Evolutionary conservation across 1,140 invertebrate species (phyloP).

Genomic region (Drosophila quadrilineata): DNA sequence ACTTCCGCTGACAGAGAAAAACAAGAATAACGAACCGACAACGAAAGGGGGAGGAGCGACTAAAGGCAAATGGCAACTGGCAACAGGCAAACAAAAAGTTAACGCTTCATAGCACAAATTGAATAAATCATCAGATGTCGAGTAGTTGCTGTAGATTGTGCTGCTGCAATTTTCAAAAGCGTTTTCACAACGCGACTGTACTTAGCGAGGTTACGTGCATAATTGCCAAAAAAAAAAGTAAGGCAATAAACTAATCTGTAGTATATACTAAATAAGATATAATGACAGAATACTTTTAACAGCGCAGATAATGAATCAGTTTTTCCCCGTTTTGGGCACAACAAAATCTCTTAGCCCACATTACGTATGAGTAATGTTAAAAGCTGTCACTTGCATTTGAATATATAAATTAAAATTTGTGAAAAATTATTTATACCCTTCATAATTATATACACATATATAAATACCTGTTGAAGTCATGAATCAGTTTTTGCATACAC

Average conservation of each 20-base stretch:
- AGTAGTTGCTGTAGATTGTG: too few relatives aligned
- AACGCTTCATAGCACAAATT: slow-evolving; percentile 76
- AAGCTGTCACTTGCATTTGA: not conserved
- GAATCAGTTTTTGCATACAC: too few relatives aligned
- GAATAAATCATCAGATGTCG: slow-evolving; percentile 72
- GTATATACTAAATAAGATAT: not conserved
- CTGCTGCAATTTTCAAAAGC: slow-evolving; percentile 21
- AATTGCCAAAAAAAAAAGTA: slow-evolving; percentile 54
- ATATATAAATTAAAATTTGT: not conserved
- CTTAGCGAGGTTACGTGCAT: slow-evolving; percentile 38
- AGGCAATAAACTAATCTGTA: not conserved
- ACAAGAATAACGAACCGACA: slow-evolving; percentile 12
- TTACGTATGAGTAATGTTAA: not conserved
- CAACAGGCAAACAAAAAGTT: slow-evolving; percentile 66
- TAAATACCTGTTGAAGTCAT: too few relatives aligned
- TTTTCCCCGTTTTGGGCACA: not conserved
- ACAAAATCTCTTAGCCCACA: not conserved
- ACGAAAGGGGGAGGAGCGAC: not conserved
- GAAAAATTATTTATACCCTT: too few relatives aligned
- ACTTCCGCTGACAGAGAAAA: slow-evolving; percentile 49
- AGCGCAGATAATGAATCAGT: not conserved
- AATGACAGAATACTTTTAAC: not conserved
- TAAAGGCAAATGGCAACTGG: slow-evolving; percentile 9
- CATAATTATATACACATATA: too few relatives aligned
- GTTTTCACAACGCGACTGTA: not conserved